A percentile compares a stretch with the other conserved stretches of the same genome.
phyloP scores from a whole-genome alignment of 2,888 invertebrate genomes.

The Aporophyla lueneburgensis region DNA sequence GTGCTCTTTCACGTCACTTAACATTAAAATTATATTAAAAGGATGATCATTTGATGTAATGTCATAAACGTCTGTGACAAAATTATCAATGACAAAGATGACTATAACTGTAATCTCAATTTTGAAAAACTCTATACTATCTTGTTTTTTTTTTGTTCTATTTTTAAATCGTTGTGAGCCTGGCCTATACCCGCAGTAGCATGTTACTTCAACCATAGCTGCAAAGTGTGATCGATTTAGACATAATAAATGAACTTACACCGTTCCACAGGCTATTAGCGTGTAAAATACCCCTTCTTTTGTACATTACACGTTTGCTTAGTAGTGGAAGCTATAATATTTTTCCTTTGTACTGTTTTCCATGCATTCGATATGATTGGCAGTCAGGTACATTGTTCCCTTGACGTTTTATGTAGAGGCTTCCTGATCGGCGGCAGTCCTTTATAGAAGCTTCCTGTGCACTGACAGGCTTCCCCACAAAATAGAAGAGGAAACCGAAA shows the following conservation, averaged over 20 bases:
- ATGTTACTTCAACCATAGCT: not conserved
- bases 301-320: constrained; percentile 16
- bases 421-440: constrained; percentile 33
- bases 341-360: constrained; percentile 42
- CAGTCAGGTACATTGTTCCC: constrained; percentile 10
- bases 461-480: constrained; percentile 19
- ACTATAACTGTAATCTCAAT: too few relatives aligned
- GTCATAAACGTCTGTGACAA: not conserved
- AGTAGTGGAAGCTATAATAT: constrained; percentile 31
- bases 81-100: not conserved
- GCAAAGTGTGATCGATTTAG: constrained; percentile 38
- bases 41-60: not conserved
- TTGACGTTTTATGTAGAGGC: constrained; percentile 13
- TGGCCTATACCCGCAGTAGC: too few relatives aligned
- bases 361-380: constrained; percentile 48
- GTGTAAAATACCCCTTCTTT: constrained; percentile 4
- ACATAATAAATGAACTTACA: constrained; percentile 53
- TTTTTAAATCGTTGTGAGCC: too few relatives aligned
- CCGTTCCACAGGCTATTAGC: constrained; percentile 11
- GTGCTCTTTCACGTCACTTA: not conserved
- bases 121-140: too few relatives aligned
- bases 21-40: constrained; percentile 1
- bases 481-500: constrained; percentile 2
- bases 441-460: constrained; percentile 20
- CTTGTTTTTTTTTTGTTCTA: too few relatives aligned